Percentiles rank a stretch among this genome's conserved stretches.
Conservation (phyloP, 2,888 invertebrate species). For the Pristionchus exspectatus region DNA sequence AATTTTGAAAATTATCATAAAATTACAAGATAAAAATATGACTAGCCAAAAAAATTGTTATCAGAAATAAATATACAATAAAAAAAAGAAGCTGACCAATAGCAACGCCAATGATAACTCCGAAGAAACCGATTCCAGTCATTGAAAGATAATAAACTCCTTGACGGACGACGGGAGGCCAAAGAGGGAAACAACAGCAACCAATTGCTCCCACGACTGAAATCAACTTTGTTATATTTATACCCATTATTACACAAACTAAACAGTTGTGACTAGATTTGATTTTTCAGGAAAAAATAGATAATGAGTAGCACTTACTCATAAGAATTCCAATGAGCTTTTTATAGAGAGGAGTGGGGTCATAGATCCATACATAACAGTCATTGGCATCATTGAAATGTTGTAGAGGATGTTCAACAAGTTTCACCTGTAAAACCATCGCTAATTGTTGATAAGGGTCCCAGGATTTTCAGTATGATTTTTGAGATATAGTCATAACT, state of each 20-base stretch:
- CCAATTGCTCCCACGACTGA: slow-evolving; percentile 93
- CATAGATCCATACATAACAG: slow-evolving; percentile 84
- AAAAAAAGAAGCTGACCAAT: slow-evolving; percentile 82
- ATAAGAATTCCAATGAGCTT: slow-evolving; percentile 81
- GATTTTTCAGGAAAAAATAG: not conserved
- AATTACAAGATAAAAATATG: not conserved
- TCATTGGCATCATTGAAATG: slow-evolving; percentile 90
- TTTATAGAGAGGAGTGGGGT: slow-evolving; percentile 81
- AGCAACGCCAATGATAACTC: slow-evolving; percentile 92
- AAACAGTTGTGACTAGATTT: not conserved
- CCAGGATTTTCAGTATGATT: not conserved
- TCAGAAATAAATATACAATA: not conserved
- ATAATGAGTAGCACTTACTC: slow-evolving; percentile 61
- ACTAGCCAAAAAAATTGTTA: too few relatives aligned
- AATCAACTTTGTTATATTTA: not conserved
- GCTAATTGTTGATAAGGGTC: not conserved
- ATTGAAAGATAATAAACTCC: slow-evolving; percentile 97
- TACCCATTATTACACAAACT: not conserved
- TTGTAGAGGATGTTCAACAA: slow-evolving; percentile 98
- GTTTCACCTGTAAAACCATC: slow-evolving; percentile 85
- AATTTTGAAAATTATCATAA: not conserved
- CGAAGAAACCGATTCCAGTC: slow-evolving; percentile 94
- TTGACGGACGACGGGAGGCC: slow-evolving; percentile 90
- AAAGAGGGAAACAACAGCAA: slow-evolving; percentile 97
- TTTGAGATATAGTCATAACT: not conserved